Base-by-base conservation (phyloP, 35 echinoderm and acorn worm species). In the Amphiura filiformis region DNA sequence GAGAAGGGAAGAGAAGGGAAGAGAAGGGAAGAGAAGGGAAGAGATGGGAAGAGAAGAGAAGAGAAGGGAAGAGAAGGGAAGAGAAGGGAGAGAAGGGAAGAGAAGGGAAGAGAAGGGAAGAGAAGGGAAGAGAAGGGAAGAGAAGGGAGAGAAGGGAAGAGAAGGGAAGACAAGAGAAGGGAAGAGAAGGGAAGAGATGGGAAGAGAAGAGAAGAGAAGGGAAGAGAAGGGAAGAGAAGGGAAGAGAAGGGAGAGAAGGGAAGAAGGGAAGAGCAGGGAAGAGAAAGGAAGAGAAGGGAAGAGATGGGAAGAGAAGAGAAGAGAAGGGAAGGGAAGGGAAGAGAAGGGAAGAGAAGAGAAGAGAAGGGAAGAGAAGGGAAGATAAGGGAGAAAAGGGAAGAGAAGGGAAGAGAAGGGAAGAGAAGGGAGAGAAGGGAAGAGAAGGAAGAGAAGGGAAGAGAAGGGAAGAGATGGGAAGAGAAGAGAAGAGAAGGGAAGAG, bases 371-470 rank as follows among this genome's bases (percentile, higher is more conserved):
- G 32, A 41, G 34, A 18, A 41, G 32, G 38, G n/a, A n/a, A n/a
- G n/a, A n/a, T n/a, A n/a, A n/a, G n/a, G n/a, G n/a, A n/a, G n/a
- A n/a, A n/a, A n/a, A 41, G 17, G 38, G 14, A 32, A 17, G 32
- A 41, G 39, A 32, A 41, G 32, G 34, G 39, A 32, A 41, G 17
- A 82, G 39, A 41, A 32, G 32, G 38, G 17, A 18, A 39, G 32
- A 82, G 34, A 41, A 41, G 38, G 39, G 34, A 41, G 32, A 41
- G 39, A 82, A 32, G 38, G 32, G 38, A 82, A 18, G 18, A 41
- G 34, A 82, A 18, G 39, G 38, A 82, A 32, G 32, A 82, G 38
- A 82, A 82, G 80, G 34, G 38, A 82, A 82, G 38, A 82, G 39
- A 41, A 82, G 38, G 39, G 39, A 41, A 41, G 32, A 35, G 33